Evolutionary conservation across 2,797 vertebrate genomes (phyloP).

Genomic region (Notolepis coatsorum): DNA sequence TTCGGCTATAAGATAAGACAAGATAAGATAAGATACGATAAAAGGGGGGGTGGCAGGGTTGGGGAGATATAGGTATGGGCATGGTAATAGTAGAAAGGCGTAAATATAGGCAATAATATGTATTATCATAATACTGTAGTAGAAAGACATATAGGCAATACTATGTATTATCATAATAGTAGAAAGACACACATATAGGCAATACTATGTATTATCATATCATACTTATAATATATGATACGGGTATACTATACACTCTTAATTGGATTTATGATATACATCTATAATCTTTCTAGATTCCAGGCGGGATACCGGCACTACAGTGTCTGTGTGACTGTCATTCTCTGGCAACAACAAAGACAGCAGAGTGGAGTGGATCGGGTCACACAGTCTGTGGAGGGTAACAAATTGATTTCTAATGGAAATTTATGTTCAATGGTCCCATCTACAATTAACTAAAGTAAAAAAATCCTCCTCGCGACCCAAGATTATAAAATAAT

Average conservation of each 20-base stretch:
- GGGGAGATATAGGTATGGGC: too few species aligned
- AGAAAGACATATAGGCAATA: too few species aligned
- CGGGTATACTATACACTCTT: neutral
- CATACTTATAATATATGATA: too few species aligned
- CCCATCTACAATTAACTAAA: slow-evolving; percentile 79
- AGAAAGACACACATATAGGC: too few species aligned
- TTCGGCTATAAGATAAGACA: too few species aligned
- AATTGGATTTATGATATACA: neutral
- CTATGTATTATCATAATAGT: too few species aligned
- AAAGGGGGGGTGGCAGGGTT: too few species aligned
- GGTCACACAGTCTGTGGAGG: slow-evolving; percentile 59
- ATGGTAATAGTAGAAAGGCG: too few species aligned
- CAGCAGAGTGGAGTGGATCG: slow-evolving; percentile 31
- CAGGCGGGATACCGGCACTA: neutral
- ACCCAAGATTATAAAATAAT: slow-evolving; percentile 83
- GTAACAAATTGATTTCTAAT: slow-evolving; percentile 76
- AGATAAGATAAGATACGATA: too few species aligned
- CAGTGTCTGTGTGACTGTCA: slow-evolving; percentile 1
- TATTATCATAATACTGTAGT: too few species aligned
- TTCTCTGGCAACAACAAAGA: slow-evolving; percentile 41
- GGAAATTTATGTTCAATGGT: slow-evolving; percentile 78
- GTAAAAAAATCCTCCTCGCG: slow-evolving; percentile 76
- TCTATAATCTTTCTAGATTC: neutral
- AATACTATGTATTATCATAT: too few species aligned
- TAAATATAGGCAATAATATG: too few species aligned